Evolutionary conservation across 1,140 invertebrate genomes (phyloP).

Genomic region (Coptotermes formosanus): DNA sequence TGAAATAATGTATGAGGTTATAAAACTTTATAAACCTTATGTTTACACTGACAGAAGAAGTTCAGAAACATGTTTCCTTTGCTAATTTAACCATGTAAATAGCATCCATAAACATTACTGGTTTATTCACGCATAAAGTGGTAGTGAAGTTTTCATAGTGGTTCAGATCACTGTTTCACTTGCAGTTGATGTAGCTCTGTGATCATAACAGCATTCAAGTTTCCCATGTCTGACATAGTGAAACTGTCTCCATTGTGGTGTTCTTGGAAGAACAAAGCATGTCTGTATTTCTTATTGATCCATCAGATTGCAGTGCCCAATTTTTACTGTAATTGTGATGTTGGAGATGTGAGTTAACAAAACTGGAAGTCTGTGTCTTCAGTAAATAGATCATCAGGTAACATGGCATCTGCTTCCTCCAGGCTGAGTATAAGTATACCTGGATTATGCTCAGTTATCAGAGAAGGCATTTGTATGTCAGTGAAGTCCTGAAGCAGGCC

Average conservation of each 20-base stretch:
- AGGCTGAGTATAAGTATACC: conserved; percentile 52
- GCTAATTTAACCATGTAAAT: too few species aligned
- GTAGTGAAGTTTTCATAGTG: too few species aligned
- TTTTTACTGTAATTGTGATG: conserved; percentile 11
- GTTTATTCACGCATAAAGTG: too few species aligned
- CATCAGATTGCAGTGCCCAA: background rate
- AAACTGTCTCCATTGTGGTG: too few species aligned
- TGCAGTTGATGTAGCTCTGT: too few species aligned
- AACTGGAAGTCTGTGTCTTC: conserved; percentile 59
- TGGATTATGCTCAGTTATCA: conserved; percentile 57
- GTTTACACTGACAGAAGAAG: too few species aligned
- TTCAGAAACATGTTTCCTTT: too few species aligned
- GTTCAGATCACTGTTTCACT: too few species aligned
- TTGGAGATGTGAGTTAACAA: conserved; percentile 39
- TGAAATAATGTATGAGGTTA: background rate
- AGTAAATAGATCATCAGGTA: conserved; percentile 52
- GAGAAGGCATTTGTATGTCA: conserved; percentile 49
- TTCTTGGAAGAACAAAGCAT: too few species aligned
- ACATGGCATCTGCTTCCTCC: conserved; percentile 51
- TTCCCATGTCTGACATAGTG: too few species aligned
- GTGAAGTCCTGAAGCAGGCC: conserved; percentile 43
- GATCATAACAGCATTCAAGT: too few species aligned
- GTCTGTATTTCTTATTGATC: background rate
- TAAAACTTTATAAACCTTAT: background rate
- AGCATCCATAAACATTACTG: too few species aligned